These are phyloP conservation scores for Bombus waltoni DNA, from an alignment of 1,140 invertebrate genomes.

Conservation along the genomic window DNA sequence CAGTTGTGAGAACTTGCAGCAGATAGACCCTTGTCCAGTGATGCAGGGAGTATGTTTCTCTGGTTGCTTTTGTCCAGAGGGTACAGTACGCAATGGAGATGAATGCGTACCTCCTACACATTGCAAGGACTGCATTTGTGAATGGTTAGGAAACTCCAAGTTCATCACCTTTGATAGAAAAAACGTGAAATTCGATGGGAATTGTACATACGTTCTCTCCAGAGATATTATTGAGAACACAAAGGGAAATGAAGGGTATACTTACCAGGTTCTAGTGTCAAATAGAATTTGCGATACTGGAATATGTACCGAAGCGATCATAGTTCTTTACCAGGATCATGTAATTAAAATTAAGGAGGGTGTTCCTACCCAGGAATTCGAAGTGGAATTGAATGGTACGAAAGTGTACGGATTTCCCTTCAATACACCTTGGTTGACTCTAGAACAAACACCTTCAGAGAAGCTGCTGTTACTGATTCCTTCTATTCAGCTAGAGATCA, in stretches of 20 bases:
- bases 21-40: constrained; percentile 85
- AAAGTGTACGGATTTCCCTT: constrained; percentile 73
- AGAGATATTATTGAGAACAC: constrained; percentile 82
- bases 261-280: constrained; percentile 87
- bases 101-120: constrained; percentile 87
- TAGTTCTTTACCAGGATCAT: constrained; percentile 86
- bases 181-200: constrained; percentile 88
- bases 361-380: constrained; percentile 17
- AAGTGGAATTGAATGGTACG: constrained; percentile 75
- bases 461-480: constrained; percentile 80
- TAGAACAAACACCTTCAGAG: constrained; percentile 73
- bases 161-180: constrained; percentile 89
- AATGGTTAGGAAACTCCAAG: constrained; percentile 87
- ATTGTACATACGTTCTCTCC: constrained; percentile 91
- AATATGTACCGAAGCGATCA: constrained; percentile 85
- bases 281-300: constrained; percentile 84
- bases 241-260: constrained; percentile 80
- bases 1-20: constrained; percentile 86
- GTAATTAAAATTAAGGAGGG: constrained; percentile 84
- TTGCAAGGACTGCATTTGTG: constrained; percentile 91
- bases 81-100: constrained; percentile 87
- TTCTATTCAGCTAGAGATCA: constrained; percentile 78
- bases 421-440: constrained; percentile 76
- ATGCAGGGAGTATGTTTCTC: constrained; percentile 88
- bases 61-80: constrained; percentile 93